A percentile compares a stretch with the other conserved stretches of the same genome.
phyloP scores from a whole-genome alignment of 2,888 invertebrate genomes.

The Temnothorax ravouxi region DNA sequence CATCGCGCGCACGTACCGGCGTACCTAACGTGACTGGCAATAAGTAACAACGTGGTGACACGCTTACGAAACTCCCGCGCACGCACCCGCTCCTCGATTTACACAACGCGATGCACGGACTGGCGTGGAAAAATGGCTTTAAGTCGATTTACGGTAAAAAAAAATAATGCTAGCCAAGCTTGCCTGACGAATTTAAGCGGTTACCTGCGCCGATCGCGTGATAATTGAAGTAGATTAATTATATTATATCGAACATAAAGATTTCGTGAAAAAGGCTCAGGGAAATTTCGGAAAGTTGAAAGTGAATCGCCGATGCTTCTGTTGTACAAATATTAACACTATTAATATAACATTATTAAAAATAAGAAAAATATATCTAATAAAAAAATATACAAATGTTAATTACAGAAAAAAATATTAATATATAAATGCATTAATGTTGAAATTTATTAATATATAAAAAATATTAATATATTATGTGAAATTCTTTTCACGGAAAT shows the following conservation, averaged over 20 bases:
- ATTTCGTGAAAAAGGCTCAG: neutral
- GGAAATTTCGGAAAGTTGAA: conserved; percentile 3
- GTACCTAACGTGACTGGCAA: conserved; percentile 13
- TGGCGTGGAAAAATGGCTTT: neutral
- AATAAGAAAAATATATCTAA: neutral
- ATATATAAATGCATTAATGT: no score
- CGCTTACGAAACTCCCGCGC: conserved; percentile 17
- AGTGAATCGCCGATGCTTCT: neutral
- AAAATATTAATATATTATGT: no score
- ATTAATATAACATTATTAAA: neutral
- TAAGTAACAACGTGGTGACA: neutral
- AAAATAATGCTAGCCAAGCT: neutral
- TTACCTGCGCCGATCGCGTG: conserved; percentile 26
- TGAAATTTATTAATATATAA: no score
- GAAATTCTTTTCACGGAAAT: neutral
- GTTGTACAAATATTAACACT: neutral
- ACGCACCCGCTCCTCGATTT: neutral
- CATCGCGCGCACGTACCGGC: conserved; percentile 24
- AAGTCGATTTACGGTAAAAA: neutral
- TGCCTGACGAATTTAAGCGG: neutral
- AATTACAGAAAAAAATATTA: no score
- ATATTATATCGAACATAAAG: neutral
- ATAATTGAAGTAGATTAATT: neutral
- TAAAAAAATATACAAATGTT: neutral
- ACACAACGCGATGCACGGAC: neutral